Percentiles rank a stretch among this genome's conserved stretches.
Evolutionary conservation across 1,140 invertebrate genomes (phyloP).

Genomic region (Drosophila fuyamai): DNA sequence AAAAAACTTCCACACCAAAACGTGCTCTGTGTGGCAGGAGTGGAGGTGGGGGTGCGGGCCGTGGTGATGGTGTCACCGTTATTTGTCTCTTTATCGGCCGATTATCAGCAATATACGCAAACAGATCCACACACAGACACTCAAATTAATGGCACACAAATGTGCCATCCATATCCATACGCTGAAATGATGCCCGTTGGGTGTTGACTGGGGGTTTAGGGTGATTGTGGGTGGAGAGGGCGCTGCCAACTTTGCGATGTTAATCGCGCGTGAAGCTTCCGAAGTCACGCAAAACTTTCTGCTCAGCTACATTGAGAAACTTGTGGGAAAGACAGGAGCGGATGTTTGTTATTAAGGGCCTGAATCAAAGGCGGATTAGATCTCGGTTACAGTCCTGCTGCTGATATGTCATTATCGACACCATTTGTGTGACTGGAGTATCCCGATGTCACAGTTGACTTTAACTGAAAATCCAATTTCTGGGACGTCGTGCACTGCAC

Average conservation of each 20-base stretch:
- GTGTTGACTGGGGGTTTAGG: background rate
- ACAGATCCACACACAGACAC: slow-evolving; percentile 31
- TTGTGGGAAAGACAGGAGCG: background rate
- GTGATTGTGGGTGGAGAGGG: background rate
- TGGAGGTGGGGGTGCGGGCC: background rate
- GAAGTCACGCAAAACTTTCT: slow-evolving; percentile 34
- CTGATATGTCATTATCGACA: slow-evolving; percentile 57
- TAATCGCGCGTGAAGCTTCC: slow-evolving; percentile 64
- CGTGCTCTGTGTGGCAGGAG: slow-evolving; percentile 16
- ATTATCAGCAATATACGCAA: slow-evolving; percentile 56
- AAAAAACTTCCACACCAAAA: slow-evolving; percentile 55
- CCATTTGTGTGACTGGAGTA: slow-evolving; percentile 36
- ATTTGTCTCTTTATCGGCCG: slow-evolving; percentile 74
- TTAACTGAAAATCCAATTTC: slow-evolving; percentile 14
- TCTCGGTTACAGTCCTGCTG: background rate
- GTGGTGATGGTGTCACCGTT: slow-evolving; percentile 32
- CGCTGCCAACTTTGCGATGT: slow-evolving; percentile 43
- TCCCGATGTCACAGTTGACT: slow-evolving; percentile 11
- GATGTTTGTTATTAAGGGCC: background rate
- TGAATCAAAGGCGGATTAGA: background rate
- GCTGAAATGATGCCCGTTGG: slow-evolving; percentile 34
- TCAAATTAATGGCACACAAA: slow-evolving; percentile 72
- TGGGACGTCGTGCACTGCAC: background rate
- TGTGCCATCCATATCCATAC: slow-evolving; percentile 60
- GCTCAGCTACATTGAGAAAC: background rate